Evolutionary conservation across 2,888 invertebrate species (phyloP).

Genomic region (Ditylenchus weischeri): DNA sequence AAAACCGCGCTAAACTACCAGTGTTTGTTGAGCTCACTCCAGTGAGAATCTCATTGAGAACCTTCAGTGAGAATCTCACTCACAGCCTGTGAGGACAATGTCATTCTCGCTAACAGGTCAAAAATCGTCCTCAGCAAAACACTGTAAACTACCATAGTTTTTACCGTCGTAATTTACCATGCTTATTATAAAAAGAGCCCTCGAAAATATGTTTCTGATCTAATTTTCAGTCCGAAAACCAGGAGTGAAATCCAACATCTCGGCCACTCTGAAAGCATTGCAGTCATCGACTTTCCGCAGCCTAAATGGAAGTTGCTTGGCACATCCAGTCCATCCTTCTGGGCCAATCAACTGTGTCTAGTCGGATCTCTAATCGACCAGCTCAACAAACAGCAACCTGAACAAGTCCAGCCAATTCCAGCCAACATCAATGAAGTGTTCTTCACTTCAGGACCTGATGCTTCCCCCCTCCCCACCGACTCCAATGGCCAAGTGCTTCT

Average conservation of each 20-base stretch:
- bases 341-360: constrained; percentile 21
- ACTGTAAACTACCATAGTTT: no score
- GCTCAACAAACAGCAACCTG: background rate
- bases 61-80: no score
- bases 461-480: constrained; percentile 40
- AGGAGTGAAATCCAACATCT: background rate
- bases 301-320: constrained; percentile 13
- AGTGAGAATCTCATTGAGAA: no score
- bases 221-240: constrained; percentile 2
- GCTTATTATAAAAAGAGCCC: no score
- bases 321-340: constrained; percentile 11
- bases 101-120: no score
- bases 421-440: constrained; percentile 9
- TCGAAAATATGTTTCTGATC: no score
- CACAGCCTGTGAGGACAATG: no score
- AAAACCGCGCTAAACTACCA: background rate
- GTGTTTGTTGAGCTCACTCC: no score
- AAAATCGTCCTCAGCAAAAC: no score
- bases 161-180: no score
- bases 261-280: background rate
- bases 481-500: constrained; percentile 24
- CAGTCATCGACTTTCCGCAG: constrained; percentile 10
- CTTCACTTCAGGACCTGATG: constrained; percentile 36
- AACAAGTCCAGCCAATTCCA: background rate
- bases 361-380: constrained; percentile 18